phyloP scores from a whole-genome alignment of 2,888 invertebrate genomes.

The Marronus borbonicus region DNA sequence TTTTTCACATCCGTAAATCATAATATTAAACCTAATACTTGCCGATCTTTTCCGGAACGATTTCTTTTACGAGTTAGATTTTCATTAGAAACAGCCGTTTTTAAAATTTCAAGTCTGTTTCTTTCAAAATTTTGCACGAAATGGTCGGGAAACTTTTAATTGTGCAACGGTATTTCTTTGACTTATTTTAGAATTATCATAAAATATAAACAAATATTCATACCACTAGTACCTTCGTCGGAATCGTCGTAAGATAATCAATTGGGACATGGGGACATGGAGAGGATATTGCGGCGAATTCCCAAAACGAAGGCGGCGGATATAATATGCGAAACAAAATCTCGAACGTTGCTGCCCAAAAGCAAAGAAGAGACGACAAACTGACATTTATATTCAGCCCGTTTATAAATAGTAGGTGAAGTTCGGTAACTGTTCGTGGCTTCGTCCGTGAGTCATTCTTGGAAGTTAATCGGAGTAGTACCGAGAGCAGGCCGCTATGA shows the following conservation, averaged over 20 bases:
- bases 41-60: too few relatives aligned
- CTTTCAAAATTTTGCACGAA: too few relatives aligned
- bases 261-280: constrained; percentile 5
- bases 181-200: too few relatives aligned
- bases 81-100: too few relatives aligned
- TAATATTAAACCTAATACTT: too few relatives aligned
- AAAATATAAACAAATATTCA: not conserved
- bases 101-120: too few relatives aligned
- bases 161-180: too few relatives aligned
- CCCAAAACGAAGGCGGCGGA: constrained; percentile 7
- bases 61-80: too few relatives aligned
- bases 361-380: constrained; percentile 59
- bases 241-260: constrained; percentile 20
- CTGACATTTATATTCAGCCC: constrained; percentile 73
- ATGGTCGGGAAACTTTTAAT: too few relatives aligned
- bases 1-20: too few relatives aligned
- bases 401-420: constrained; percentile 60
- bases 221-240: too few relatives aligned
- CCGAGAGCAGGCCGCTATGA: not conserved
- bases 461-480: constrained; percentile 36
- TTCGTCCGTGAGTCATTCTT: constrained; percentile 63
- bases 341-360: not conserved
- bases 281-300: constrained; percentile 30
- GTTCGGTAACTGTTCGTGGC: constrained; percentile 61
- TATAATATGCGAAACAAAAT: constrained; percentile 28